Percentiles rank a stretch among this genome's conserved stretches.
Conservation (phyloP, 2,113 vertebrate genomes). For the Tor tambroides region DNA sequence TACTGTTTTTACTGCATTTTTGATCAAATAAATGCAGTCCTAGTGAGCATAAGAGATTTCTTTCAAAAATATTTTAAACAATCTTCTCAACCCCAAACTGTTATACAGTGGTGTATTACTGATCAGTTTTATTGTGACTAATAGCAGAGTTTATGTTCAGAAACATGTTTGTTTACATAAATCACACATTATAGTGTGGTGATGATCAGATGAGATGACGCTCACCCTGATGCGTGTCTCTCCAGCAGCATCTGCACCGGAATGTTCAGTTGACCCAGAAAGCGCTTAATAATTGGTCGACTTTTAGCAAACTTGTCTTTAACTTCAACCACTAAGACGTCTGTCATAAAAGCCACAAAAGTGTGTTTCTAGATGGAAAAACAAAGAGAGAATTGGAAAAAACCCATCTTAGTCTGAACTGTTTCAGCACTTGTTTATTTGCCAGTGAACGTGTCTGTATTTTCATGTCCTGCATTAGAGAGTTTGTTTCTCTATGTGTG, state of each 20-base stretch:
- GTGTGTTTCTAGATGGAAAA: slow-evolving; percentile 89
- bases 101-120: background rate
- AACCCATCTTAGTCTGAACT: background rate
- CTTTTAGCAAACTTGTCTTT: slow-evolving; percentile 99
- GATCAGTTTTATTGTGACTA: background rate
- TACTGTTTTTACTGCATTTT: no score
- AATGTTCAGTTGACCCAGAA: slow-evolving; percentile 95
- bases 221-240: slow-evolving; percentile 89
- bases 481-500: slow-evolving; percentile 17
- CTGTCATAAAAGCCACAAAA: slow-evolving; percentile 96
- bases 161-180: background rate
- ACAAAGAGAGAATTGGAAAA: background rate
- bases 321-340: slow-evolving; percentile 97
- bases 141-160: background rate
- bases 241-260: slow-evolving; percentile 95
- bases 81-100: background rate
- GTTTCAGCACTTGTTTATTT: background rate
- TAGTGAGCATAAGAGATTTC: no score
- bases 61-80: no score
- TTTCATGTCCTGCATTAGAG: background rate
- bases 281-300: slow-evolving; percentile 94
- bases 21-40: no score
- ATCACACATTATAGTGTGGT: background rate
- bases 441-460: background rate
- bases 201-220: background rate